phyloP scores from a whole-genome alignment of 2,113 vertebrate species.

The Antechinus stuartii region DNA sequence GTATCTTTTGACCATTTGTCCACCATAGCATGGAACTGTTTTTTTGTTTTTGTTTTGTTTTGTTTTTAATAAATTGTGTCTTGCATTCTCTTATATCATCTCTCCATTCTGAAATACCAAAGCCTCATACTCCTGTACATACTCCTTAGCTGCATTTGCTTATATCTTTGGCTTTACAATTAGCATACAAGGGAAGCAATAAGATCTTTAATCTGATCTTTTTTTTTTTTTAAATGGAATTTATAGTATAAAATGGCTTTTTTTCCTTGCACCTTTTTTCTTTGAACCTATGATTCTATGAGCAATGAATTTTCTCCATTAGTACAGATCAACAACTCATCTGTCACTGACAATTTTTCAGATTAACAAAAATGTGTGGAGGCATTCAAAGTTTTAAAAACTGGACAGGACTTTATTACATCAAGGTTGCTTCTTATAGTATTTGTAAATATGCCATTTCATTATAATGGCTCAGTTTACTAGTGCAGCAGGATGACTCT shows the following conservation, averaged over 20 bases:
- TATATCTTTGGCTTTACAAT: not conserved
- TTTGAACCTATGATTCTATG: not conserved
- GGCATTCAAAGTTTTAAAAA: not conserved
- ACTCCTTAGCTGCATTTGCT: not conserved
- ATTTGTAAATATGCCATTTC: not conserved
- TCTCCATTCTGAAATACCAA: constrained; percentile 2
- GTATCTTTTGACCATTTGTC: not conserved
- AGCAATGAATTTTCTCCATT: not conserved
- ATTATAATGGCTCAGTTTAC: not conserved
- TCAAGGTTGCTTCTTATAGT: not conserved
- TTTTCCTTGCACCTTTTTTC: not conserved
- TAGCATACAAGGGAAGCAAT: not conserved
- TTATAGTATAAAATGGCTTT: not conserved
- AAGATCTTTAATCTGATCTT: not conserved
- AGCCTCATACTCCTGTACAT: not conserved
- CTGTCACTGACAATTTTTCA: not conserved
- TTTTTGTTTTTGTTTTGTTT: not conserved
- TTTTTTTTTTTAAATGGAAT: not conserved
- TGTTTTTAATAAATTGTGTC: not conserved
- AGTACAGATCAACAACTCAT: not conserved
- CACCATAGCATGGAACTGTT: not conserved
- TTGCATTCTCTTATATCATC: not conserved
- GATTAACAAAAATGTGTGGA: not conserved
- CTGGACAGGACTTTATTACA: not conserved
- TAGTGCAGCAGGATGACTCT: not conserved